Conservation (phyloP, 2,113 vertebrate species). For the Sarotherodon lohbergeri region DNA sequence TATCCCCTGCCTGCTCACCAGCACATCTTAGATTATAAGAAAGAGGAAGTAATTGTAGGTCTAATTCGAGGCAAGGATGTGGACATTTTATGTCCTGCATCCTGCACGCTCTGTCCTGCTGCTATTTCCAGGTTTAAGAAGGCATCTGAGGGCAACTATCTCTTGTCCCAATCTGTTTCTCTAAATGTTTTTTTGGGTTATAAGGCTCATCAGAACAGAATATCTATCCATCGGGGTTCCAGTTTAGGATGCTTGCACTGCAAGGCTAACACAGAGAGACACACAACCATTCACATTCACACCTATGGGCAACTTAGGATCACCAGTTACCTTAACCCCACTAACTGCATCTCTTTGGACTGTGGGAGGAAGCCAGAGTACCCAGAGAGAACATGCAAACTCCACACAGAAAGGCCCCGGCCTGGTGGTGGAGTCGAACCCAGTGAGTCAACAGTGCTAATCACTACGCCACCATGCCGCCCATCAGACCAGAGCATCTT, state of each 20-base stretch:
- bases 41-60: background rate
- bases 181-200: background rate
- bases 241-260: background rate
- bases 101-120: background rate
- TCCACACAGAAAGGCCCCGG: background rate
- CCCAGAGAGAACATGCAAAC: background rate
- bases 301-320: background rate
- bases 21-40: background rate
- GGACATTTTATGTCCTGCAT: background rate
- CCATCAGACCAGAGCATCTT: background rate
- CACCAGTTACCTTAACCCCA: background rate
- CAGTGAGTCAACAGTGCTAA: background rate
- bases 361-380: background rate
- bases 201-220: background rate
- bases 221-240: background rate
- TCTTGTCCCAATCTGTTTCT: background rate
- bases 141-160: background rate
- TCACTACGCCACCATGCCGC: background rate
- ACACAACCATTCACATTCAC: background rate
- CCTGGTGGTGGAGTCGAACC: background rate
- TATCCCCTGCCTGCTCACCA: fast-evolving
- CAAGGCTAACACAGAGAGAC: background rate
- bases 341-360: background rate
- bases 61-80: background rate
- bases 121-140: background rate